phyloP scores from a whole-genome alignment of 1,140 invertebrate genomes.

The Drosophila tani region DNA sequence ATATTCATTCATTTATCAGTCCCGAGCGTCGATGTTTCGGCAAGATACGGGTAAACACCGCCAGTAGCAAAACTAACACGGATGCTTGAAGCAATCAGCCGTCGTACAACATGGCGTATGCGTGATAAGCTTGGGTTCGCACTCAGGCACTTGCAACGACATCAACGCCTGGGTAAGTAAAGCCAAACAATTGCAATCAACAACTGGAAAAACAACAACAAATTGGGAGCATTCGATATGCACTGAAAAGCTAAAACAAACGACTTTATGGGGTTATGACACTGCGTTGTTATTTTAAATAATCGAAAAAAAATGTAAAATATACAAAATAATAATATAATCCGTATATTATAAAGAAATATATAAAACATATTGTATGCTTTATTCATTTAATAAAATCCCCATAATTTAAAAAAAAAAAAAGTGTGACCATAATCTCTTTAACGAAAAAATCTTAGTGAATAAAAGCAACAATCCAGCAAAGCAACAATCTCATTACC shows the following conservation, averaged over 20 bases:
- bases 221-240: background rate
- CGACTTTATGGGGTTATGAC: background rate
- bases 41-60: conserved; percentile 1
- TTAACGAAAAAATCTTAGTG: too few relatives aligned
- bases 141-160: background rate
- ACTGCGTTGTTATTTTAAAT: background rate
- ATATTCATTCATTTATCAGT: conserved; percentile 41
- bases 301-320: too few relatives aligned
- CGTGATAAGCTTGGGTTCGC: conserved; percentile 7
- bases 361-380: too few relatives aligned
- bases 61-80: conserved; percentile 1
- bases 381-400: too few relatives aligned
- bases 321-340: too few relatives aligned
- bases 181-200: conserved; percentile 39
- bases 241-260: background rate
- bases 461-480: too few relatives aligned
- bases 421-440: too few relatives aligned
- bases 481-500: too few relatives aligned
- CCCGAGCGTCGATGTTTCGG: conserved; percentile 18
- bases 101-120: conserved; percentile 15
- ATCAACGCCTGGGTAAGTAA: background rate
- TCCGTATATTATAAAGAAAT: too few relatives aligned
- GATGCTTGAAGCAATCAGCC: conserved; percentile 15
- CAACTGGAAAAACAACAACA: background rate
- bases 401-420: too few relatives aligned